Evolutionary conservation across 35 echinoderm and acorn worm species (phyloP), one percentile per base, ranked within the genome.

Genomic region (Heliocidaris erythrogramma): DNA sequence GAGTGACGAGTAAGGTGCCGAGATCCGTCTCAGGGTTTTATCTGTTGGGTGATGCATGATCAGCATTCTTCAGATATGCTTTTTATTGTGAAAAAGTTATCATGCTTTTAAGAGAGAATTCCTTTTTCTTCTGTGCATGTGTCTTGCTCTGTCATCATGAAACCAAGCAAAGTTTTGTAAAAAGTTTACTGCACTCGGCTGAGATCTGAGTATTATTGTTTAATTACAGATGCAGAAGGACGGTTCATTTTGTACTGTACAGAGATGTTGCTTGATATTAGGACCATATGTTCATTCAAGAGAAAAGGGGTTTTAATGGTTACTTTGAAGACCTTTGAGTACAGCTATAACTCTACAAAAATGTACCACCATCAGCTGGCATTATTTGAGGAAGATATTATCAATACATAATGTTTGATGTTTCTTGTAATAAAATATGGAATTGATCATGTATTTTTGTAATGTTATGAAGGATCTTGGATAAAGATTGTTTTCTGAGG

Each of bases 401-500:
- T 78, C 65, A 27, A 78, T 71, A 71, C 61, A 24, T 71, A 3
- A 71, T 42, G 35, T 78, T 24, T 78, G 27, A n/a, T 24, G 27
- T 78, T 78, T 8, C 5, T 78, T 78, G 65, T 78, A 78, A 7
- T 78, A 7, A 27, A 18, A 27, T 21, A 42, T 17, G 5, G 17
- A 78, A n/a, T 78, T 78, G 18, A 78, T 78, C 65, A 78, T 78
- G 65, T 78, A 78, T 78, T 78, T 78, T 27, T 78, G 65, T n/a
- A 21, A 78, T 78, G 8, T 0, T n/a, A 24, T 78, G 65, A 78
- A 78, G 18, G 65, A 78, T 78, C 18, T 78, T 78, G 21, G 65
- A 78, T n/a, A 78, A 78, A 24, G 35, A n/a, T n/a, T 78, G 27
- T 78, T 78, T n/a, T 78, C 7, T 71, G 61, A 71, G 17, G 7